Evolutionary conservation across 1,140 invertebrate genomes (phyloP).

Genomic region (Zaprionus camerounensis): DNA sequence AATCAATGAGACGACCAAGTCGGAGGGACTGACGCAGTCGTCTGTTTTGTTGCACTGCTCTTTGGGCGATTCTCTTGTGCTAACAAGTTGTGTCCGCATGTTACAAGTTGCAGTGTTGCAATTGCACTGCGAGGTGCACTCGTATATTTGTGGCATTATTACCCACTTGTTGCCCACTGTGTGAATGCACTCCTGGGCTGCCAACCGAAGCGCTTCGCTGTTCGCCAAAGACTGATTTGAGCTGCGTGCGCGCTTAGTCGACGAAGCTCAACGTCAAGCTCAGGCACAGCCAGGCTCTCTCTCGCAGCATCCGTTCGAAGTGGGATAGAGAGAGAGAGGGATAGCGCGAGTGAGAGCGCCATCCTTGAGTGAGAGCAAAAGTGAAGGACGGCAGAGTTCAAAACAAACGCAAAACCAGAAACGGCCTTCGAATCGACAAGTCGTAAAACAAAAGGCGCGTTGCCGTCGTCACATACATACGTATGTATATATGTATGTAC

Average conservation of each 20-base stretch:
- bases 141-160: slow-evolving; percentile 26
- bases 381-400: slow-evolving; percentile 29
- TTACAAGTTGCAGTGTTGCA: slow-evolving; percentile 38
- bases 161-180: slow-evolving; percentile 22
- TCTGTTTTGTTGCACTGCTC: slow-evolving; percentile 10
- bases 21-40: slow-evolving; percentile 19
- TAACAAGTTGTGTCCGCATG: slow-evolving; percentile 21
- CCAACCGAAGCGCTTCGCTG: slow-evolving; percentile 58
- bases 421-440: slow-evolving; percentile 35
- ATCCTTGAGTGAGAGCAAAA: slow-evolving; percentile 33
- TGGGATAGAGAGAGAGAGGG: background rate
- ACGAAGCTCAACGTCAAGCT: slow-evolving; percentile 41
- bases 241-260: slow-evolving; percentile 9
- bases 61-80: slow-evolving; percentile 31
- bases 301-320: background rate
- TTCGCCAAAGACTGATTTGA: slow-evolving; percentile 49
- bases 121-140: slow-evolving; percentile 47
- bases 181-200: slow-evolving; percentile 1
- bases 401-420: slow-evolving; percentile 33
- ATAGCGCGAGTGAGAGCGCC: background rate
- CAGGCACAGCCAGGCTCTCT: slow-evolving; percentile 8
- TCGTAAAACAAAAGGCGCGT: slow-evolving; percentile 20
- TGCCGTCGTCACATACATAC: background rate
- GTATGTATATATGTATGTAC: background rate
- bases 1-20: slow-evolving; percentile 19